Conservation (phyloP, 2,113 vertebrate genomes). For the Actenoides hombroni region DNA sequence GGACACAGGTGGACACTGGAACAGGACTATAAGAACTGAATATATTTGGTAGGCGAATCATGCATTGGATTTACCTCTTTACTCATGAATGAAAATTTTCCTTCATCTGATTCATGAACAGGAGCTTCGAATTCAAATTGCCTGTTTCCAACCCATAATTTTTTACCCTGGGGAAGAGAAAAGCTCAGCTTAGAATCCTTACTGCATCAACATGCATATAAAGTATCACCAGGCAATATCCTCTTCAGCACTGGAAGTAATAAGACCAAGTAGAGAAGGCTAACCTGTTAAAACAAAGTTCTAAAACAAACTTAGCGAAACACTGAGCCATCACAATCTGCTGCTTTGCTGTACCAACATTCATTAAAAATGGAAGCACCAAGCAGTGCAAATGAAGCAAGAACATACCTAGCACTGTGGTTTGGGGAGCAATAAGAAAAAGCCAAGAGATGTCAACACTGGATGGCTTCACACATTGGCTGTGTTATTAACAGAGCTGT, state of each 20-base stretch:
- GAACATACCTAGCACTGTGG: background rate
- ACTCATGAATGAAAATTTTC: conserved; percentile 67
- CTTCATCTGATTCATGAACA: conserved; percentile 41
- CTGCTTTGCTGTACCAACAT: background rate
- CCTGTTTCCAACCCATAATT: conserved; percentile 68
- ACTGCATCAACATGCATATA: background rate
- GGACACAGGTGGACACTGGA: background rate
- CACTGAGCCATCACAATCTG: background rate
- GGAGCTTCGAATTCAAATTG: conserved; percentile 59
- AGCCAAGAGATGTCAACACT: background rate
- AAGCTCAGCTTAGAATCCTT: conserved; percentile 17
- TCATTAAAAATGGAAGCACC: background rate
- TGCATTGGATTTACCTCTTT: conserved; percentile 67
- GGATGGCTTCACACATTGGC: conserved; percentile 8
- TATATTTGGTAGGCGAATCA: background rate
- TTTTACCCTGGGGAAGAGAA: conserved; percentile 43
- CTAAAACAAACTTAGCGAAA: background rate
- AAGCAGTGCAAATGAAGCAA: background rate
- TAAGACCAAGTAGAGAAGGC: background rate
- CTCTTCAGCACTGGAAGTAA: background rate
- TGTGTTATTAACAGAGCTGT: background rate
- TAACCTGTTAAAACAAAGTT: background rate
- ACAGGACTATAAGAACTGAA: background rate
- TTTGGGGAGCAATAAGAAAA: background rate
- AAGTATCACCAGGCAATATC: background rate